Base-by-base conservation (phyloP, 2,113 vertebrate species). In the Charadrius vociferus region DNA sequence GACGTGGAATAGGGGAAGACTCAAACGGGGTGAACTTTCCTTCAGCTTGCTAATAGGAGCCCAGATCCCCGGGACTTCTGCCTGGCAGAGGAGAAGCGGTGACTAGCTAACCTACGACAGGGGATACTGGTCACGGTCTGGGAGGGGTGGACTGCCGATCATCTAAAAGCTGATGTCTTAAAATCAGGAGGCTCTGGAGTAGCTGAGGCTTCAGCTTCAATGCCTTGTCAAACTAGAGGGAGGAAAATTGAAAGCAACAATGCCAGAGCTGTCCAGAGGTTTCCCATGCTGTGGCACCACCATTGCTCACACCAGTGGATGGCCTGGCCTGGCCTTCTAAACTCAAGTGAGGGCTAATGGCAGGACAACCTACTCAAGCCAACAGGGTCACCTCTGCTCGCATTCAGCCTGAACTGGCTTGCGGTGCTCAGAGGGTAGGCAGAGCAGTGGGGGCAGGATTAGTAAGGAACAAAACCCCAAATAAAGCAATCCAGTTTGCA, bases 401-500 rank as follows among this genome's bases (percentile, higher is more conserved):
- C 2, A 3, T 27, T 56, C 49, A 84, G 30, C n/a, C 24, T 30
- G 82, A 53, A 61, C 6, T 47, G 56, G 10, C 34, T 77, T 37
- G 36, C 1, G 0, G 58, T 77, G 21, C 52, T 72, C 26, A 50
- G n/a, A 78, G 34, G 47, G 50, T 41, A 58, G 22, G 17, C 24
- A 87, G 37, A 41, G 37, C n/a, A 53, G 47, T 6, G 14, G 3
- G 18, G 49, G 50, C 6, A 72, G 19, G 81, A 53, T 50, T 68
- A 81, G 18, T 24, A 70, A 77, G 62, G 62, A 85, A 59, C 32
- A 72, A 82, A 92, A 70, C 29, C n/a, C 58, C 61, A 56, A 74
- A 67, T 66, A 83, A 92, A 94, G 34, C 32, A 86, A 85, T 36
- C 12, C 9, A 24, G 72, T 95, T 86, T 80, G 49, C 59, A 91